Evolutionary conservation across 2,113 vertebrate genomes (phyloP).

Genomic region (Megaceryle torquata): DNA sequence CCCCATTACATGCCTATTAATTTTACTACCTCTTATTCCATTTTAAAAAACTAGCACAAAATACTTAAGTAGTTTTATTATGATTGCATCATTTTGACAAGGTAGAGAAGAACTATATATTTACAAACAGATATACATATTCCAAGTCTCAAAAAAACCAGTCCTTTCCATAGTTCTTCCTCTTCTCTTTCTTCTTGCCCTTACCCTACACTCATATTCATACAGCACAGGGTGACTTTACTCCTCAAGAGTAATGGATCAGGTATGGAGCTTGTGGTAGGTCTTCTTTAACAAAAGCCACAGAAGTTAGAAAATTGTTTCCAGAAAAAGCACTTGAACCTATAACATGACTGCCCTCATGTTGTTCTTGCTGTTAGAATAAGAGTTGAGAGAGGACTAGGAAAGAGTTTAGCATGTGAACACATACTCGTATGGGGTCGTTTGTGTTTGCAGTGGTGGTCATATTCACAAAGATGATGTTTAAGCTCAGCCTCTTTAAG

Average conservation of each 20-base stretch:
- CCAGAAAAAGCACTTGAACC: background rate
- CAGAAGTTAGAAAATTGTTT: background rate
- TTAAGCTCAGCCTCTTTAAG: background rate
- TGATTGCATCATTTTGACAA: background rate
- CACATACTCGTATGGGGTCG: background rate
- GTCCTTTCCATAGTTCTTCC: background rate
- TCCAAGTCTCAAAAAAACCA: background rate
- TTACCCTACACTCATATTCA: background rate
- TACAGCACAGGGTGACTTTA: background rate
- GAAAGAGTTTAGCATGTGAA: background rate
- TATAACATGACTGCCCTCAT: background rate
- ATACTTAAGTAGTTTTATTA: slow-evolving; percentile 15
- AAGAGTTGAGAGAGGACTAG: background rate
- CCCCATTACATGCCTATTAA: background rate
- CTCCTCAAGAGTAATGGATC: background rate
- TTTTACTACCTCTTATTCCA: background rate
- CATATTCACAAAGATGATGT: background rate
- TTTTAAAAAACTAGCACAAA: slow-evolving; percentile 41
- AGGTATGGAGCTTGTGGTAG: background rate
- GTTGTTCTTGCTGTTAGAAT: background rate
- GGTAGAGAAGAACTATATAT: background rate
- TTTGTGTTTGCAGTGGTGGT: background rate
- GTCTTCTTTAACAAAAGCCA: background rate
- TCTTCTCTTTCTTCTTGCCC: background rate
- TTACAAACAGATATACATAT: background rate